phyloP scores from a whole-genome alignment of 92 coral and sea anemone species.

The Blastomussa wellsi region DNA sequence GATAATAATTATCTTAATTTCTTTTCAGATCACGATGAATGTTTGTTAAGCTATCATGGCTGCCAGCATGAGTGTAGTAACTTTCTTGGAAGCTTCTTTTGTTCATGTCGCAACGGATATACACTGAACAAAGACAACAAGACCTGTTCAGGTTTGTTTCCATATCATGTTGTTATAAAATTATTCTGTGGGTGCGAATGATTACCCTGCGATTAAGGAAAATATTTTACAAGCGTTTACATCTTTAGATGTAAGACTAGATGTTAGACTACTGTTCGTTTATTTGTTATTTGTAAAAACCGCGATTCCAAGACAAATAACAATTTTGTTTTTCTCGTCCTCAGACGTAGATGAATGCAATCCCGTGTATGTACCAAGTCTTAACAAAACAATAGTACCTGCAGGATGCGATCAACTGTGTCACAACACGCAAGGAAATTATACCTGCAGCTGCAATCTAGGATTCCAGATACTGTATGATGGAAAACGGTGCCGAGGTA shows the following conservation, averaged over 20 bases:
- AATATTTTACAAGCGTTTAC: no score
- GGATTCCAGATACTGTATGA: slow-evolving; percentile 20
- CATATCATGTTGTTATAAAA: neutral
- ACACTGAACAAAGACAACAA: slow-evolving; percentile 20
- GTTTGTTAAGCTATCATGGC: slow-evolving; percentile 4
- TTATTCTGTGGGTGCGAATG: no score
- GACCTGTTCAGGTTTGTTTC: slow-evolving; percentile 14
- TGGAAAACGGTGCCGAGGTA: slow-evolving; percentile 35
- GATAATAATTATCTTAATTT: neutral
- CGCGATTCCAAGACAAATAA: no score
- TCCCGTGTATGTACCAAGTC: slow-evolving; percentile 4
- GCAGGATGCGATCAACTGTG: slow-evolving; percentile 34
- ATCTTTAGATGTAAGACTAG: no score
- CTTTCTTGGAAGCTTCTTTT: slow-evolving; percentile 11
- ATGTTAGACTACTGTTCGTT: neutral
- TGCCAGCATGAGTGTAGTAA: slow-evolving; percentile 25
- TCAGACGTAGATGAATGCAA: slow-evolving; percentile 24
- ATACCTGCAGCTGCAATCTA: slow-evolving; percentile 23
- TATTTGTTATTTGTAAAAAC: no score
- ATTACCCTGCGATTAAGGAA: no score
- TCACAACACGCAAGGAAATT: slow-evolving; percentile 21
- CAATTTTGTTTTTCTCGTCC: neutral
- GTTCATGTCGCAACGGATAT: slow-evolving; percentile 18
- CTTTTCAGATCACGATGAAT: slow-evolving; percentile 32
- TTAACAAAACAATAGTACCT: slow-evolving; percentile 13